A percentile compares a stretch with the other conserved stretches of the same genome.
Evolutionary conservation across 1,140 invertebrate genomes (phyloP).

Genomic region (Lepidurus arcticus): DNA sequence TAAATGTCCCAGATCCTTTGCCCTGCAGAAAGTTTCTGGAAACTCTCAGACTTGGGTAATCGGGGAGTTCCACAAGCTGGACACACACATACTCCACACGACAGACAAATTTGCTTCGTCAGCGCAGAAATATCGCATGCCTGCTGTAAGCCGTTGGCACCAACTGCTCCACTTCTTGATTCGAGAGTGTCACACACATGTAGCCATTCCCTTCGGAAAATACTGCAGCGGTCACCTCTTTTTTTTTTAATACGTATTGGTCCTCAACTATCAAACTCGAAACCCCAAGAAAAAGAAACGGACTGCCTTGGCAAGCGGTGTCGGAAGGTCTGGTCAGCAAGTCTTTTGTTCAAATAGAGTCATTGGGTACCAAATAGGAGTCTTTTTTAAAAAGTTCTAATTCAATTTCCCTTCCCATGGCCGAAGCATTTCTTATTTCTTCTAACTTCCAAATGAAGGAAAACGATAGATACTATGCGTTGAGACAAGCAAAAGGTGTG

Average conservation of each 20-base stretch:
- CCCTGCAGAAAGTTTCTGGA: background rate
- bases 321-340: background rate
- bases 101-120: constrained; percentile 18
- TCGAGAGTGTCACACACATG: constrained; percentile 13
- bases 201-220: background rate
- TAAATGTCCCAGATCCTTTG: background rate
- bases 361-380: background rate
- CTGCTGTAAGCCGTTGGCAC: background rate
- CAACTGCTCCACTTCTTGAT: background rate
- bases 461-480: too few relatives aligned
- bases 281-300: background rate
- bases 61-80: background rate
- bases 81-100: background rate
- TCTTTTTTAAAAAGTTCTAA: too few relatives aligned
- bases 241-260: background rate
- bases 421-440: too few relatives aligned
- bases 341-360: constrained; percentile 5
- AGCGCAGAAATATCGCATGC: background rate
- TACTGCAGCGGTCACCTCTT: background rate
- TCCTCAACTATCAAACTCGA: background rate
- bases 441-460: too few relatives aligned
- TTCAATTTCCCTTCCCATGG: too few relatives aligned
- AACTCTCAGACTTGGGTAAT: background rate
- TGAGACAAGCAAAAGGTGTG: too few relatives aligned
- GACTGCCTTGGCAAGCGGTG: background rate